Conservation (phyloP, 2,888 invertebrate species). For the Eupithecia abbreviata region DNA sequence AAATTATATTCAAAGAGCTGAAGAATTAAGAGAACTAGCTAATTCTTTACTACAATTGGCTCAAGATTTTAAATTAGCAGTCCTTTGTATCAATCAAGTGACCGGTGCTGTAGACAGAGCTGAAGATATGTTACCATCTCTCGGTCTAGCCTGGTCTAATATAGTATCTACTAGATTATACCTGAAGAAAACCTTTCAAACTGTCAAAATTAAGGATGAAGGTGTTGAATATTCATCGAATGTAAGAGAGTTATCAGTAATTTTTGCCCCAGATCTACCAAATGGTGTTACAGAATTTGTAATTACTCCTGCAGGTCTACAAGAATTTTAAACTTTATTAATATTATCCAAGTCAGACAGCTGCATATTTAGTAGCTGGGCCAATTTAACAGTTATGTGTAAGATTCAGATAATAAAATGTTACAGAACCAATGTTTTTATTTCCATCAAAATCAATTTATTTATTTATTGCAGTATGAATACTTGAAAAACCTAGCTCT, state of each 20-base stretch:
- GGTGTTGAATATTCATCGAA: conserved; percentile 42
- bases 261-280: conserved; percentile 70
- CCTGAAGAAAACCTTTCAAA: conserved; percentile 53
- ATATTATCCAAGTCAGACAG: background rate
- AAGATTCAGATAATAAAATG: background rate
- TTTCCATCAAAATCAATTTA: background rate
- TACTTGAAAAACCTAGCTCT: too few species aligned
- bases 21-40: conserved; percentile 74
- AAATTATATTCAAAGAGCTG: conserved; percentile 75
- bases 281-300: conserved; percentile 55
- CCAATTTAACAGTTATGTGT: background rate
- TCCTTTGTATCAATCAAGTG: conserved; percentile 78
- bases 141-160: conserved; percentile 80
- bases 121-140: conserved; percentile 63
- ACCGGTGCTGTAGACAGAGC: conserved; percentile 62
- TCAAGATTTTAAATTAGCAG: conserved; percentile 63
- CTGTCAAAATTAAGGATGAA: conserved; percentile 28
- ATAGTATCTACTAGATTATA: conserved; percentile 69
- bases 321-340: conserved; percentile 26
- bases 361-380: background rate
- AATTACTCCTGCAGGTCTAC: conserved; percentile 61
- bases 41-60: conserved; percentile 60
- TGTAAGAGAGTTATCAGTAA: conserved; percentile 61
- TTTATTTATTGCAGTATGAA: too few species aligned
- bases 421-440: background rate